These are phyloP conservation scores for Aquatica leii DNA, from an alignment of 2,888 invertebrate genomes.

Conservation along the genomic window DNA sequence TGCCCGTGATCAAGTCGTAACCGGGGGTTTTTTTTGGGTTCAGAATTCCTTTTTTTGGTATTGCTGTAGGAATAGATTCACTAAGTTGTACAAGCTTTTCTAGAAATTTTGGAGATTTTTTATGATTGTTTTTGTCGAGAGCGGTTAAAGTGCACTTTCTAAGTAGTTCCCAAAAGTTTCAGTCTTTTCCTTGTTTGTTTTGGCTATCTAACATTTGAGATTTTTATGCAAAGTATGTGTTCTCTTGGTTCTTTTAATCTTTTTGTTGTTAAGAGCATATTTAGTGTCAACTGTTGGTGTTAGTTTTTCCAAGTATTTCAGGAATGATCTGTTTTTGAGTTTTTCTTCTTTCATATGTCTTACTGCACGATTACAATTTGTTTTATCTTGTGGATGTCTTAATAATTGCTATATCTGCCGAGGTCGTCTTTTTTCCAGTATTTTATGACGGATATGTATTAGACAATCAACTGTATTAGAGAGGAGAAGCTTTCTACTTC, in stretches of 20 bases:
- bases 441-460: not conserved
- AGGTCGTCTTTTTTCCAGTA: not conserved
- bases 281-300: slow-evolving; percentile 11
- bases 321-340: slow-evolving; percentile 8
- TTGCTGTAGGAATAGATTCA: not conserved
- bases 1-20: slow-evolving; percentile 2
- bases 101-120: slow-evolving; percentile 4
- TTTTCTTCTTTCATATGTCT: slow-evolving; percentile 2
- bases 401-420: not conserved
- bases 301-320: slow-evolving; percentile 3
- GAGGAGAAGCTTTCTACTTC: slow-evolving; percentile 1
- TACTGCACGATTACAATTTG: not conserved
- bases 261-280: too few species aligned
- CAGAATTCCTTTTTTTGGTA: not conserved
- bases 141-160: not conserved
- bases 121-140: not conserved
- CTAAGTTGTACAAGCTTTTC: not conserved
- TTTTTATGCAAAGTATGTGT: slow-evolving; percentile 3
- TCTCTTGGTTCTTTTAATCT: not conserved
- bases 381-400: not conserved
- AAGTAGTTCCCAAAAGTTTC: slow-evolving; percentile 10
- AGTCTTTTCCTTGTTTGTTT: too few species aligned
- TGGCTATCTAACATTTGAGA: slow-evolving; percentile 2
- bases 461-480: too few species aligned
- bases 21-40: not conserved